Conservation (phyloP, 2,113 vertebrate species). For the Antechinus stuartii region DNA sequence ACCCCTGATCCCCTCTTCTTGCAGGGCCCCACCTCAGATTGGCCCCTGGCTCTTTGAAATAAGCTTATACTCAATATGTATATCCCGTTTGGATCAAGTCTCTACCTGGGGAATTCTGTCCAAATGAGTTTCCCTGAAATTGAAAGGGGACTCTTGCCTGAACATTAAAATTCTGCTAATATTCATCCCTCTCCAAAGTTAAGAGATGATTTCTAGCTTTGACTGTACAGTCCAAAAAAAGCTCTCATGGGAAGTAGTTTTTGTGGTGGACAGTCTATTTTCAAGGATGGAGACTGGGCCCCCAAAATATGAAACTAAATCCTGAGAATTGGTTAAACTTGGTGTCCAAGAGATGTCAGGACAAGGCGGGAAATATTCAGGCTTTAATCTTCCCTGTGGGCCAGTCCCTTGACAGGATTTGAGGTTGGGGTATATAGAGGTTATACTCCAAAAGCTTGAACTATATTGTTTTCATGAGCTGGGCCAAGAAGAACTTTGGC, state of each 20-base stretch:
- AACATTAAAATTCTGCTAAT: not conserved
- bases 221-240: not conserved
- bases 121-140: constrained; percentile 1
- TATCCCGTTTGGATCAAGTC: not conserved
- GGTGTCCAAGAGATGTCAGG: not conserved
- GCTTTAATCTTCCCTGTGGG: not conserved
- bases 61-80: not conserved
- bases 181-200: not conserved
- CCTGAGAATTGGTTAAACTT: not conserved
- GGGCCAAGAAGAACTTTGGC: not conserved
- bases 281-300: not conserved
- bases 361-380: not conserved
- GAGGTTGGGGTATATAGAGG: not conserved
- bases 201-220: not conserved
- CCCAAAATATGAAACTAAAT: not conserved
- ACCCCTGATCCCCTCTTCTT: not conserved
- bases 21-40: not conserved
- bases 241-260: not conserved
- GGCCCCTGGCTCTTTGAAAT: not conserved
- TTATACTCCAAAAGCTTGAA: not conserved
- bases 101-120: not conserved
- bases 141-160: not conserved
- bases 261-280: not conserved
- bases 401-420: constrained; percentile 2
- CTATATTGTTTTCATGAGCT: not conserved